Evolutionary conservation across 2,797 vertebrate genomes (phyloP).

Genomic region (Oreonectes daqikongensis): DNA sequence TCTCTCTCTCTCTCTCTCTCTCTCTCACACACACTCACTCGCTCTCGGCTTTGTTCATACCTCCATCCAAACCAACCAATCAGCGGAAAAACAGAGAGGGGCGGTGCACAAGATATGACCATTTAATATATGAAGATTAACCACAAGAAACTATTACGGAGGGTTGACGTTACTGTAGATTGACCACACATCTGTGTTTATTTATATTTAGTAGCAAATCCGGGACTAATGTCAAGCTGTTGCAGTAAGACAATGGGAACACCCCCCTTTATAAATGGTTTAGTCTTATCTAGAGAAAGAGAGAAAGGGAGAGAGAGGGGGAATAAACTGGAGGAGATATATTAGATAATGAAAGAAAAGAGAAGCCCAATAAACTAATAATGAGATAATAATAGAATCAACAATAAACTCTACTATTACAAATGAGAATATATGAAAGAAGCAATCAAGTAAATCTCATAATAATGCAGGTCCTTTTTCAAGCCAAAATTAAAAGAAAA

Average conservation of each 20-base stretch:
- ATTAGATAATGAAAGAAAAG: neutral
- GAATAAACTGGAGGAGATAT: neutral
- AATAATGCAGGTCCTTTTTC: neutral
- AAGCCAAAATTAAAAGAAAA: neutral
- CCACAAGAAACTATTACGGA: too few relatives aligned
- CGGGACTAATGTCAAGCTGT: neutral
- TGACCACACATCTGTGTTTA: neutral
- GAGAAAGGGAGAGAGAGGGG: conserved; percentile 17
- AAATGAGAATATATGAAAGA: neutral
- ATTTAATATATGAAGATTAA: neutral
- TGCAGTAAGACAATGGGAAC: neutral
- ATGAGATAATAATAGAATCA: conserved; percentile 7
- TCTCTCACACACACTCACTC: neutral
- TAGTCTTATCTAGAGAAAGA: conserved; percentile 38
- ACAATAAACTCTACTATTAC: neutral
- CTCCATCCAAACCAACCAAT: conserved; percentile 29
- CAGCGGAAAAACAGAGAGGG: conserved; percentile 13
- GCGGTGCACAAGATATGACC: neutral
- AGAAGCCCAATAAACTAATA: conserved; percentile 1
- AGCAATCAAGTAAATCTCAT: neutral
- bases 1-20: neutral
- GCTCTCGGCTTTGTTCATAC: conserved; percentile 52
- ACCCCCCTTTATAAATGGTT: conserved; percentile 43
- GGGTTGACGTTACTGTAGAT: neutral
- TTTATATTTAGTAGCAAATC: neutral